Base-by-base conservation (phyloP, 2,113 vertebrate genomes). In the Syngnathus scovelli region DNA sequence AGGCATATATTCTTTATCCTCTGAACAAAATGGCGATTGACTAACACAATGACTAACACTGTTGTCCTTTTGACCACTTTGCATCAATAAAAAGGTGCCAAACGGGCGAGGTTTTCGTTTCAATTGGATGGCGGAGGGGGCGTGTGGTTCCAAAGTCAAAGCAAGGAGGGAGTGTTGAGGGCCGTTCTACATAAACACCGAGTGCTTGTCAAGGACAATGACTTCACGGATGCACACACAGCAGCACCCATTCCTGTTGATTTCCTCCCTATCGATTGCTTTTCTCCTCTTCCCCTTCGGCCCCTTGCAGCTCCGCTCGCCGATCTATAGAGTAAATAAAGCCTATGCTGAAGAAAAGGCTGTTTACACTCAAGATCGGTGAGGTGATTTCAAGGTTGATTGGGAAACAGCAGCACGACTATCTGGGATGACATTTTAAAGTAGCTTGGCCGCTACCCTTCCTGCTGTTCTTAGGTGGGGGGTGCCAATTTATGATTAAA, bases 301-400 rank as follows among this genome's bases (percentile, higher is more conserved):
- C 9, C 79, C 75, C 77, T 79, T 81, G 84, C 85, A 80, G 83
- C 78, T 81, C 82, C 59, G 80, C 80, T 85, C 78, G 77, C 78
- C 59, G 66, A 87, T 86, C 85, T 84, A 88, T 86, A 86, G 79
- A 89, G 84, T 86, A 85, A 89, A 89, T 86, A 89, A 85, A 86
- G 73, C 82, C 78, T 77, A 80, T 66, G 78, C 75, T 75, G 77
- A 65, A 61, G 48, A 43, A 60, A 36, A 65, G 43, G 41, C 61
- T 79, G 82, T 70, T 80, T 75, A 71, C 75, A 69, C 78, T 76
- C 67, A 27, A 66, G 85, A 79, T 48, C 69, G 66, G 77, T 12
- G 85, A 81, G 87, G 84, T 88, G 87, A 87, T 89, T 88, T 90
- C 88, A 90, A 91, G 90, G 89, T 89, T 89, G 89, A 90, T 85